phyloP scores from a whole-genome alignment of 2,113 vertebrate genomes.

The Crocuta crocuta region DNA sequence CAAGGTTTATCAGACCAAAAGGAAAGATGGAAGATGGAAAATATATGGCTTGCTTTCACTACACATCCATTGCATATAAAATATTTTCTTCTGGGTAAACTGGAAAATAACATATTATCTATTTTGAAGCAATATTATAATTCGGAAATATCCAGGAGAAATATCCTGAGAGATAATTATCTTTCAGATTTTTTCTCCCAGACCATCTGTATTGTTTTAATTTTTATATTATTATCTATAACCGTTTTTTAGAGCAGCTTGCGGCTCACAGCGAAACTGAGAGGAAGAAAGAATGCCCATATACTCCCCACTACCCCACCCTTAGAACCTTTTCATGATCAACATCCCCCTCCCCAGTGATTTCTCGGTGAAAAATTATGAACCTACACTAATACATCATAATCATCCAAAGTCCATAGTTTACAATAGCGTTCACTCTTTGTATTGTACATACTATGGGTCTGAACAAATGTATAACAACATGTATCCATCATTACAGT shows the following conservation, averaged over 20 bases:
- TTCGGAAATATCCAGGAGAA: neutral
- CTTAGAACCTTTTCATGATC: neutral
- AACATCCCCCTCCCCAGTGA: neutral
- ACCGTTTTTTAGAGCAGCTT: neutral
- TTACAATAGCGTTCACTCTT: neutral
- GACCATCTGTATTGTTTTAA: neutral
- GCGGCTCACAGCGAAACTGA: neutral
- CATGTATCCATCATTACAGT: no score
- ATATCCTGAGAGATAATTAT: neutral
- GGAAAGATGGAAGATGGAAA: neutral
- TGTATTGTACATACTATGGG: neutral
- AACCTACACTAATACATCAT: neutral
- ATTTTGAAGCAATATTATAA: neutral
- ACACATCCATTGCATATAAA: neutral
- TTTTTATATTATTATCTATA: neutral
- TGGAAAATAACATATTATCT: neutral
- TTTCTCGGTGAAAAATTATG: neutral
- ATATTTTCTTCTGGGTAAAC: neutral
- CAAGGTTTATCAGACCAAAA: neutral
- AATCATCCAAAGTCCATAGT: neutral
- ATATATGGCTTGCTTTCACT: neutral
- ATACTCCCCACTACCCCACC: accelerated
- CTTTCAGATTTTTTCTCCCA: neutral
- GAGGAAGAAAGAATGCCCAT: neutral
- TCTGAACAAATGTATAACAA: no score